Evolutionary conservation across 2,888 invertebrate genomes (phyloP).

Genomic region (Yponomeuta malinellus): DNA sequence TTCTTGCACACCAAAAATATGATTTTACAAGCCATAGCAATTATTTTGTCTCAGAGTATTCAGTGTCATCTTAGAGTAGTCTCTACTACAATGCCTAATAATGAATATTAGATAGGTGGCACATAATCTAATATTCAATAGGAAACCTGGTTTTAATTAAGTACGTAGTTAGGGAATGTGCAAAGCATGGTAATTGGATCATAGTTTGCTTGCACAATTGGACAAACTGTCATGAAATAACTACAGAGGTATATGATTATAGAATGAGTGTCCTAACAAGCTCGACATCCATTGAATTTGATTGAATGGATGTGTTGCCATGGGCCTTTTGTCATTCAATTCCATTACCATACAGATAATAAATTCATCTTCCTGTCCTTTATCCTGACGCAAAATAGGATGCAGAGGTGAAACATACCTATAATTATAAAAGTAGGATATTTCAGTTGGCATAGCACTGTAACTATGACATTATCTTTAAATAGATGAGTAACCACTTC

Average conservation of each 20-base stretch:
- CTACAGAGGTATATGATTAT: not conserved
- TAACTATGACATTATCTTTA: conserved; percentile 50
- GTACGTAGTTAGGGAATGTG: too few relatives aligned
- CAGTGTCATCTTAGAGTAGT: too few relatives aligned
- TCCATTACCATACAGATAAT: conserved; percentile 4
- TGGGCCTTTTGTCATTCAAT: conserved; percentile 4
- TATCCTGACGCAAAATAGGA: not conserved
- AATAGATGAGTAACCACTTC: conserved; percentile 49
- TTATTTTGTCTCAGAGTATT: too few relatives aligned
- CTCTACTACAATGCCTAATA: too few relatives aligned
- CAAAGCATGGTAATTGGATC: too few relatives aligned
- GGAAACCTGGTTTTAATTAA: too few relatives aligned
- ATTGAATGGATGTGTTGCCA: conserved; percentile 9
- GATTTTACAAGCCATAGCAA: too few relatives aligned
- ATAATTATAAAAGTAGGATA: conserved; percentile 36
- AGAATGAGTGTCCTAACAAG: conserved; percentile 17
- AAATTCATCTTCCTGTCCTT: conserved; percentile 8
- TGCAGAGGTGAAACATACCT: not conserved
- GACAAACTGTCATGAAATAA: not conserved
- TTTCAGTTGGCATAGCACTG: conserved; percentile 39
- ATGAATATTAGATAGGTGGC: too few relatives aligned
- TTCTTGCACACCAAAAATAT: too few relatives aligned
- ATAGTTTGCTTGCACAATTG: too few relatives aligned
- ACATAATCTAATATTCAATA: too few relatives aligned
- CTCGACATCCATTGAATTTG: not conserved